Base-by-base conservation (phyloP, 1,140 invertebrate genomes). In the Leptopilina boulardi region DNA sequence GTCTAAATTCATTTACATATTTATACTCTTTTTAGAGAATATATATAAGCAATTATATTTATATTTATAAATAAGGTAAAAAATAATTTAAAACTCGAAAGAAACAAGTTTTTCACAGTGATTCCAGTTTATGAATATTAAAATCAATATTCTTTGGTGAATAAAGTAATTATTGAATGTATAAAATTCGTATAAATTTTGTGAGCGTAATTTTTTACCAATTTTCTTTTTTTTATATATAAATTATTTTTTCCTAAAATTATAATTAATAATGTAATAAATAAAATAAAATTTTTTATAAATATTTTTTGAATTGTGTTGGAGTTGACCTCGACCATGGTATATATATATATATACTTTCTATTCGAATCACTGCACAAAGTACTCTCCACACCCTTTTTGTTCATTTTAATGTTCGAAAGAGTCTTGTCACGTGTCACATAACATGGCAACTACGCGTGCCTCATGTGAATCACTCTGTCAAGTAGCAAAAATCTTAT, bases 391-490 rank as follows among this genome's bases (percentile, higher is more conserved):
- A 66, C 56, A 66, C 56, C 56, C 56, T 66, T 11, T 66, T 56
- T 56, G 54, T 56, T 66, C 11, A 38, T 23, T 21, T 66, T 66
- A 26, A 26, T 23, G 21, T 66, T 26, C 10, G 3, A 73, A 77
- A 10, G 19, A 66, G 42, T 78, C 66, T 71, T 74, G 71, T 77
- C 76, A 42, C 79, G 76, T 77, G 74, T 80, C 79, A 83, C 82
- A 78, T 83, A 80, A 78, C 75, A 77, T 70, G 71, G 56, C 44
- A n/a, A 47, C n/a, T 75, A 80, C 80, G 80, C 73, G 75, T 72
- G 26, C 73, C 77, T 78, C 75, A 80, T 81, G 66, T 76, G 75
- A 78, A 80, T 79, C 79, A 70, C 79, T 73, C 78, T 81, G 66
- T 76, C 76, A 78, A 80, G 79, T 77, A 70, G 79, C 54, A 72